A percentile compares a stretch with the other conserved stretches of the same genome.
These are phyloP conservation scores for Pandemis heparana DNA, from an alignment of 2,888 invertebrate genomes.

Conservation along the genomic window DNA sequence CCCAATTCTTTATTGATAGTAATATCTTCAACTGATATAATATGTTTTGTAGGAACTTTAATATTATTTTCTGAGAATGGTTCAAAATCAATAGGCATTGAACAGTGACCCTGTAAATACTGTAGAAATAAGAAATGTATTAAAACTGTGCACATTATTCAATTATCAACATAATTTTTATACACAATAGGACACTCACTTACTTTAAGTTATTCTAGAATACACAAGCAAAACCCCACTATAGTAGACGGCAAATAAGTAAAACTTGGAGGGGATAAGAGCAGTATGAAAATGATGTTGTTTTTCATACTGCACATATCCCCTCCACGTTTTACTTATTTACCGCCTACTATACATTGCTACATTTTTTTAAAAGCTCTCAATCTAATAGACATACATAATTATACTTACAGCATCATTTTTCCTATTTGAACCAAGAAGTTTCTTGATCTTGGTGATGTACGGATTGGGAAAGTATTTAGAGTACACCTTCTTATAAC, in stretches of 20 bases:
- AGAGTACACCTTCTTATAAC: conserved; percentile 96
- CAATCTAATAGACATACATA: background rate
- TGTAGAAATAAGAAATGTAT: conserved; percentile 48
- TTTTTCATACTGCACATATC: too few relatives aligned
- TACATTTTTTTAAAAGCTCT: too few relatives aligned
- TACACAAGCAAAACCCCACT: too few relatives aligned
- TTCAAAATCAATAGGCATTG: conserved; percentile 63
- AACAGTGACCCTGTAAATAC: conserved; percentile 59
- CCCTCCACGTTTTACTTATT: too few relatives aligned
- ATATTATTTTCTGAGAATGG: conserved; percentile 73
- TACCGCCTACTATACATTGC: too few relatives aligned
- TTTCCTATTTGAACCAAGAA: conserved; percentile 87
- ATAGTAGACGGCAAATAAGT: too few relatives aligned
- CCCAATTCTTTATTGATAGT: conserved; percentile 97
- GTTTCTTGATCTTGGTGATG: conserved; percentile 95
- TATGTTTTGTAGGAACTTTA: conserved; percentile 93
- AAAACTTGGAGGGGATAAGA: too few relatives aligned
- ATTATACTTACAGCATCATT: conserved; percentile 76
- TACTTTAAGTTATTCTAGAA: too few relatives aligned
- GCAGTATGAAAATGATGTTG: too few relatives aligned
- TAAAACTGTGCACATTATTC: background rate
- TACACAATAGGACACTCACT: too few relatives aligned
- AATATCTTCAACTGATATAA: conserved; percentile 95
- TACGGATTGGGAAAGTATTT: conserved; percentile 98
- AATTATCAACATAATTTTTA: background rate